Conservation (phyloP, 1,140 invertebrate genomes). For the Centruroides sculpturatus region DNA sequence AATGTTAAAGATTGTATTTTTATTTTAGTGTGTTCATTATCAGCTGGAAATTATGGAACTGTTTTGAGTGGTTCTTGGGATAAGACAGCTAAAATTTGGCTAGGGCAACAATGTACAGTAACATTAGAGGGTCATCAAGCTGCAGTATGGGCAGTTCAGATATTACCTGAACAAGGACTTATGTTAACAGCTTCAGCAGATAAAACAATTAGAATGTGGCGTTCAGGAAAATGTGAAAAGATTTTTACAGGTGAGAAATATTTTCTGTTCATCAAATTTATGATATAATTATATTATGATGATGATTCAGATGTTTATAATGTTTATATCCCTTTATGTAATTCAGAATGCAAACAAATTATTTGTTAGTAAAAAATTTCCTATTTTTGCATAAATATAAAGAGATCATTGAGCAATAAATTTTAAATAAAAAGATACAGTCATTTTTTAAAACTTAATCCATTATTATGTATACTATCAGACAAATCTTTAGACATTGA, state of each 20-base stretch:
- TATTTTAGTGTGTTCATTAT: conserved; percentile 46
- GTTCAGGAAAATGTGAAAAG: conserved; percentile 31
- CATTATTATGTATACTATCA: too few relatives aligned
- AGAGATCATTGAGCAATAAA: too few relatives aligned
- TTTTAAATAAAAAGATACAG: too few relatives aligned
- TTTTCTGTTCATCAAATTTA: background rate
- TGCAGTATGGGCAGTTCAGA: conserved; percentile 75
- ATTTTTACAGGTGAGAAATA: conserved; percentile 26
- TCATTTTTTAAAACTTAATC: too few relatives aligned
- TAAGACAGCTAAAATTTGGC: conserved; percentile 66
- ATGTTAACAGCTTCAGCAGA: conserved; percentile 81
- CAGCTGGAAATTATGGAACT: conserved; percentile 38
- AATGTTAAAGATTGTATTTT: conserved; percentile 2
- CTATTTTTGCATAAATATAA: too few relatives aligned
- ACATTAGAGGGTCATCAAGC: conserved; percentile 56
- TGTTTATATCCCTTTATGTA: too few relatives aligned
- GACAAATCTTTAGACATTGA: too few relatives aligned
- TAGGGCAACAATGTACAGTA: conserved; percentile 34
- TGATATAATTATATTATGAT: too few relatives aligned
- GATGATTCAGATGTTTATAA: too few relatives aligned
- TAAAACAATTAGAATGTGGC: conserved; percentile 75
- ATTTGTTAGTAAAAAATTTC: too few relatives aligned
- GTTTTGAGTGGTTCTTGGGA: conserved; percentile 83
- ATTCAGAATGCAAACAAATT: too few relatives aligned
- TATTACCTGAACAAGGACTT: conserved; percentile 35